Percentiles rank a stretch among this genome's conserved stretches.
These are phyloP conservation scores for Dryocosmus kuriphilus DNA, from an alignment of 2,888 invertebrate genomes.

Conservation along the genomic window DNA sequence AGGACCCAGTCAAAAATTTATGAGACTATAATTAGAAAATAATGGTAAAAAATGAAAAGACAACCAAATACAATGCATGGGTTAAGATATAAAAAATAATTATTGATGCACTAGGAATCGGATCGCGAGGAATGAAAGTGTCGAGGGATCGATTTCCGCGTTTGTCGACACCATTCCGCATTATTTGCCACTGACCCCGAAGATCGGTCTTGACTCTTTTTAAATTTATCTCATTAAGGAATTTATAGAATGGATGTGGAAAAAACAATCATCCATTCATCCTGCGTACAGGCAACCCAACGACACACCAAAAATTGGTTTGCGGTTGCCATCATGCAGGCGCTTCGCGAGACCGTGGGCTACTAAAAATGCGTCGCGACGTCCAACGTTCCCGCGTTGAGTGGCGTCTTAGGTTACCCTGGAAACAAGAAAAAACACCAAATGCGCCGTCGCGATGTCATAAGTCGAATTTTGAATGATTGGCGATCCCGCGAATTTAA, in stretches of 20 bases:
- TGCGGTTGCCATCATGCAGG: slow-evolving; percentile 7
- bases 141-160: slow-evolving; percentile 31
- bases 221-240: background rate
- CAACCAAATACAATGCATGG: too few relatives aligned
- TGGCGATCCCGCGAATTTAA: slow-evolving; percentile 1
- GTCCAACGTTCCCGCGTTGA: slow-evolving; percentile 26
- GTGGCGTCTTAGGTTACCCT: background rate
- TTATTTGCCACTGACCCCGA: slow-evolving; percentile 14
- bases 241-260: background rate
- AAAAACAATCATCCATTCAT: background rate
- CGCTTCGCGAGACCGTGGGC: slow-evolving; percentile 11
- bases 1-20: too few relatives aligned
- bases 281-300: background rate
- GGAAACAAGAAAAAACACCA: slow-evolving; percentile 11
- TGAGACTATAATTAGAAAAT: too few relatives aligned
- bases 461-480: background rate
- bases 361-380: slow-evolving; percentile 2
- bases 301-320: background rate
- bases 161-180: slow-evolving; percentile 35
- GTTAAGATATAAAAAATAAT: too few relatives aligned
- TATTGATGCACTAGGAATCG: slow-evolving; percentile 6
- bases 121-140: slow-evolving; percentile 24
- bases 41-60: too few relatives aligned
- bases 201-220: slow-evolving; percentile 17
- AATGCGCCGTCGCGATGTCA: slow-evolving; percentile 1